Base-by-base conservation (phyloP, 2,113 vertebrate genomes). In the Lampris incognitus region DNA sequence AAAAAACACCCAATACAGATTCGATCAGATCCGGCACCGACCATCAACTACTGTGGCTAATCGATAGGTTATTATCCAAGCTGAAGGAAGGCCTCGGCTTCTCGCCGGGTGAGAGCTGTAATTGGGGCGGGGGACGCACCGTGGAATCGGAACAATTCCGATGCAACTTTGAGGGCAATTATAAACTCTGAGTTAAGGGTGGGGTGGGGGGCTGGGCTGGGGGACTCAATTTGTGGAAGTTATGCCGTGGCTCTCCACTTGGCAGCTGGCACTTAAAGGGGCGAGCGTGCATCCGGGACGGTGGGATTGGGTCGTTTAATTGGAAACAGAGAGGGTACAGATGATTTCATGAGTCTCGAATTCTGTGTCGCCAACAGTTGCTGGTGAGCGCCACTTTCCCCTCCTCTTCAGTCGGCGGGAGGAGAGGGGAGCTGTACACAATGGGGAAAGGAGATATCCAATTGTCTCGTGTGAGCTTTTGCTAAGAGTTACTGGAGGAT, bases 61-160 rank as follows among this genome's bases (percentile, higher is more conserved):
- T 88, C 89, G 80, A 88, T 89, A 90, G 65, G 48, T 63, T 73
- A 81, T 86, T 86, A 83, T 74, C 66, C 66, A 87, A 84, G 82
- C 61, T 69, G 70, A 77, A 85, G 58, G 58, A 49, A 10, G 55
- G 46, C 38, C 13, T 69, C 39, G 59, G 9, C 58, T 70, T 52
- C 1, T 44, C 46, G 52, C 63, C 36, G 65, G 51, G 56, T 50
- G 56, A 61, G 63, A 56, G 44, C 49, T 61, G 70, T 76, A 82
- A 79, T 46, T 40, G 41, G 51, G 64, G 10, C 66, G 60, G 13
- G 71, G 38, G 8, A 52, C 0, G 54, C 46, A 13, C 57, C 11
- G 41, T 40, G 0, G 54, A 66, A 58, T 7, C 4, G 44, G 7
- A 46, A 46, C 44, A 5, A 46, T 50, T 24, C 61, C 24, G 9